Conservation (phyloP, 2,888 invertebrate genomes). For the Cheiracanthium punctorium region DNA sequence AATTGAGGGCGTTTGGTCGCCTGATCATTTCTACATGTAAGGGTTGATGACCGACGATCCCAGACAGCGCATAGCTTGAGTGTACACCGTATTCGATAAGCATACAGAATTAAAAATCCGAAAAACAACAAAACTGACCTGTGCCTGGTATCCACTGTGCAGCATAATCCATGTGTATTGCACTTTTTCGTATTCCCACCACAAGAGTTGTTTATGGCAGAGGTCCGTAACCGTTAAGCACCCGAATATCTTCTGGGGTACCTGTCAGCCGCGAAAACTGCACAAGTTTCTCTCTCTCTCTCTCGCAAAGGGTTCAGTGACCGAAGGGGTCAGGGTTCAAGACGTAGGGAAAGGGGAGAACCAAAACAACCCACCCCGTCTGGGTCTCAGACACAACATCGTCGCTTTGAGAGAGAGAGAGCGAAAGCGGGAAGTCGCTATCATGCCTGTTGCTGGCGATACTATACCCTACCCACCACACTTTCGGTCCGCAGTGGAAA, state of each 20-base stretch:
- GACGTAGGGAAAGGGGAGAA: conserved; percentile 47
- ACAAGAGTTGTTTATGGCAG: too few species aligned
- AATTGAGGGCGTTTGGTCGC: too few species aligned
- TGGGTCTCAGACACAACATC: conserved; percentile 31
- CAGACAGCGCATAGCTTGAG: too few species aligned
- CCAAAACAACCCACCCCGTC: conserved; percentile 53
- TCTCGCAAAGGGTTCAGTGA: conserved; percentile 50
- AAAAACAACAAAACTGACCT: background rate
- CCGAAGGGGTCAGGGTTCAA: conserved; percentile 52
- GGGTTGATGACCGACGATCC: too few species aligned
- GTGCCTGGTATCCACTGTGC: background rate
- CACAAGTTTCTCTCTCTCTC: too few species aligned
- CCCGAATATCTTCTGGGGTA: conserved; percentile 24
- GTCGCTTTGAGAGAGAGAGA: too few species aligned
- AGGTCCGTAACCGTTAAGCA: conserved; percentile 15
- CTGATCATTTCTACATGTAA: too few species aligned
- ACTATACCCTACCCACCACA: too few species aligned
- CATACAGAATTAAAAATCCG: too few species aligned
- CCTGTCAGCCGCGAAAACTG: conserved; percentile 8
- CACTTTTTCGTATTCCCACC: background rate
- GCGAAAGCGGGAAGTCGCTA: conserved; percentile 56
- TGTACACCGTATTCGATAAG: too few species aligned
- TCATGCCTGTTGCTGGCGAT: too few species aligned
- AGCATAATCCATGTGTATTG: conserved; percentile 1
- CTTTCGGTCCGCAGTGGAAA: too few species aligned